A percentile compares a stretch with the other conserved stretches of the same genome.
Evolutionary conservation across 2,888 invertebrate species (phyloP).

Genomic region (Ichneumoninae sp.): DNA sequence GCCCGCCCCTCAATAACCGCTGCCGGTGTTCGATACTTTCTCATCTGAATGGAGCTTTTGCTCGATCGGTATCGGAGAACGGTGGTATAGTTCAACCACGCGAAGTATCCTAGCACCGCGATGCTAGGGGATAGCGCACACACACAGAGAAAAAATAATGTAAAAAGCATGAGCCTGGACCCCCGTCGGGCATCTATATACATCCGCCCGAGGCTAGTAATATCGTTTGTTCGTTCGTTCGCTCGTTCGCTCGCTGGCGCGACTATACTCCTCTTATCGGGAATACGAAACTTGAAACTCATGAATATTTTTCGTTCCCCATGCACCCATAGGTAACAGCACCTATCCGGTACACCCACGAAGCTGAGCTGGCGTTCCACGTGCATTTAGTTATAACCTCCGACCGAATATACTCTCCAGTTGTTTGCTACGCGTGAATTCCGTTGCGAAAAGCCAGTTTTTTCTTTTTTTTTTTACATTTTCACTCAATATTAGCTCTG

Average conservation of each 20-base stretch:
- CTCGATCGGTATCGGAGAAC: conserved; percentile 22
- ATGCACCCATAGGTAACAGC: conserved; percentile 34
- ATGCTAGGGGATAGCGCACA: not conserved
- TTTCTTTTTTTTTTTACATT: not conserved
- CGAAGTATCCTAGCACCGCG: not conserved
- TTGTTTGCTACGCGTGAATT: conserved; percentile 6
- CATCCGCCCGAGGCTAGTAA: conserved; percentile 54
- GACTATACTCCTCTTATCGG: conserved; percentile 4
- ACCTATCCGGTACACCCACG: not conserved
- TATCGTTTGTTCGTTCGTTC: conserved; percentile 41
- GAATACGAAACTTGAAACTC: conserved; percentile 53
- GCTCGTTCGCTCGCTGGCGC: conserved; percentile 29
- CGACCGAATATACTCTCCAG: not conserved
- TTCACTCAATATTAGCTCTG: not conserved
- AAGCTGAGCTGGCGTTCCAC: not conserved
- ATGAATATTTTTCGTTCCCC: conserved; percentile 58
- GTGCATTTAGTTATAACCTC: conserved; percentile 35
- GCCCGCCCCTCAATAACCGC: not conserved
- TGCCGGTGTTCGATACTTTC: not conserved
- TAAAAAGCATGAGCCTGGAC: conserved; percentile 23
- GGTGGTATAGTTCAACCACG: conserved; percentile 6
- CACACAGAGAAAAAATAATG: conserved; percentile 18
- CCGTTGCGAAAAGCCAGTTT: not conserved
- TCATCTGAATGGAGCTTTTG: not conserved
- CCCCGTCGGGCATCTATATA: not conserved